phyloP scores from a whole-genome alignment of 2,113 vertebrate genomes.

The Fukomys damarensis region DNA sequence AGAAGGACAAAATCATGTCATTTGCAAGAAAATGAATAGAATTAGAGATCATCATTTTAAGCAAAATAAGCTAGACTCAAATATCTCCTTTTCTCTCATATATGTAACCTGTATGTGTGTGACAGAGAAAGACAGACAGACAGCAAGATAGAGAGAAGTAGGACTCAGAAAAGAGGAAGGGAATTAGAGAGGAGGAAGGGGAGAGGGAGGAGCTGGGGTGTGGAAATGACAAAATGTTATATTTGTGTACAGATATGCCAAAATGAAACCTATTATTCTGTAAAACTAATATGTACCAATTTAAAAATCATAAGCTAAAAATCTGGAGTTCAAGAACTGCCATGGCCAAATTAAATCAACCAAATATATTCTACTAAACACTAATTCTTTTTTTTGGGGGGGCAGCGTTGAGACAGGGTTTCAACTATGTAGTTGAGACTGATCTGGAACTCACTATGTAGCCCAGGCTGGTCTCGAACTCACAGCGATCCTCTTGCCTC shows the following conservation, averaged over 20 bases:
- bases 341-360: constrained; percentile 27
- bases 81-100: neutral
- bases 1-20: neutral
- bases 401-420: too few species aligned
- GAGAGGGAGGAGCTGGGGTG: neutral
- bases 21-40: neutral
- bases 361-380: neutral
- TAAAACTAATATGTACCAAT: neutral
- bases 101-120: neutral
- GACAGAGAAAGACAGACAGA: neutral
- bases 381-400: neutral
- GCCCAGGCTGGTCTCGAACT: too few species aligned
- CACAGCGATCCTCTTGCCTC: too few species aligned
- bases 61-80: neutral
- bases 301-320: neutral
- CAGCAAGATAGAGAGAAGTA: neutral
- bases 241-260: neutral
- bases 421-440: too few species aligned
- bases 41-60: neutral
- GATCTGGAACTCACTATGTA: too few species aligned
- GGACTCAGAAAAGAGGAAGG: neutral
- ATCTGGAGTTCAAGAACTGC: neutral
- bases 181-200: neutral
- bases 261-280: neutral
- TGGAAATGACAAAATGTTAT: neutral